Evolutionary conservation across 2,888 invertebrate species (phyloP).

Genomic region (Ophioninae sp.): DNA sequence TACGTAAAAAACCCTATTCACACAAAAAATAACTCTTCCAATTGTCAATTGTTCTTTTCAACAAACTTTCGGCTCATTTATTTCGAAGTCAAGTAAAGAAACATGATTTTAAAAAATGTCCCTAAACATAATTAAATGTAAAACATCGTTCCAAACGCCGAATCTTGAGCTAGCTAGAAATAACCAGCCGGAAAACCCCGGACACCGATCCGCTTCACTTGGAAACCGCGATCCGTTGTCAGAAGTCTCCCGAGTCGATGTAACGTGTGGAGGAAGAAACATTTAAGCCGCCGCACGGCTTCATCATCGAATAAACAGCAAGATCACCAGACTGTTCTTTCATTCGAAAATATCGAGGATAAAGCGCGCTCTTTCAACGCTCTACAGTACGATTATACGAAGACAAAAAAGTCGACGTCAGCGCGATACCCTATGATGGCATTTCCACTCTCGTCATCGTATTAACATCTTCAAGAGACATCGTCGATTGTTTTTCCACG

Average conservation of each 20-base stretch:
- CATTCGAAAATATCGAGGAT: slow-evolving; percentile 2
- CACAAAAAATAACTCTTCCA: no score
- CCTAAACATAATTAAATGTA: no score
- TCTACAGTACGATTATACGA: background rate
- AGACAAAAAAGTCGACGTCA: slow-evolving; percentile 13
- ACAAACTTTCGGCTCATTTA: no score
- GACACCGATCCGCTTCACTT: background rate
- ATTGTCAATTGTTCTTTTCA: no score
- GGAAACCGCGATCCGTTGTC: background rate
- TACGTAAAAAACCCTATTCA: no score
- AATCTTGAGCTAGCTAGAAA: no score
- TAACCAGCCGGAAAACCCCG: no score
- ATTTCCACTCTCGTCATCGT: background rate
- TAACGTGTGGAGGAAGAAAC: slow-evolving; percentile 30
- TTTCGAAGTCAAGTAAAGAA: no score
- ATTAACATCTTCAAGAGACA: background rate
- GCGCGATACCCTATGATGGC: slow-evolving; percentile 16
- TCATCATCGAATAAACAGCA: slow-evolving; percentile 37
- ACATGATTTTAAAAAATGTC: no score
- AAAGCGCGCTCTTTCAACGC: no score
- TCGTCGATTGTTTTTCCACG: slow-evolving; percentile 19
- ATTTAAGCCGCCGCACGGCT: background rate
- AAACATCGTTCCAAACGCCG: no score
- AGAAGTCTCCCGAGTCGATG: slow-evolving; percentile 19
- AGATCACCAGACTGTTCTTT: slow-evolving; percentile 38